Conservation (phyloP, 2,797 vertebrate species). For the Morus bassanus region DNA sequence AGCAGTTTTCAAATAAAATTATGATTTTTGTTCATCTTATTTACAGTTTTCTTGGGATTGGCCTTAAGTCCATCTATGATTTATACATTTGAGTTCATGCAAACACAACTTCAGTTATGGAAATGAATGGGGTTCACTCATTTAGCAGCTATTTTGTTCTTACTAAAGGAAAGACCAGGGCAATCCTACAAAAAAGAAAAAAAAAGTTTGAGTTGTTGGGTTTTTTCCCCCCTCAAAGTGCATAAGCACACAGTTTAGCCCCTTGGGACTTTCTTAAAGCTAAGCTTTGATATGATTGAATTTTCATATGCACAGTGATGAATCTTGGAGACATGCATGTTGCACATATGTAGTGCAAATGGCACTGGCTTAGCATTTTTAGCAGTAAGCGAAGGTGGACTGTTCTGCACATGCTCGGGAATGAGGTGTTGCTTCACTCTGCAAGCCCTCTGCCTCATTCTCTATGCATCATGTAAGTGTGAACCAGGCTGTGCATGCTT, state of each 20-base stretch:
- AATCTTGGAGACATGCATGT: constrained; percentile 42
- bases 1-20: not conserved
- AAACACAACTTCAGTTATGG: not conserved
- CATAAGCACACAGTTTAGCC: not conserved
- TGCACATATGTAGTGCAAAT: constrained; percentile 50
- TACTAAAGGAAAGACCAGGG: not conserved
- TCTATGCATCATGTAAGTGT: constrained; percentile 58
- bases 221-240: not conserved
- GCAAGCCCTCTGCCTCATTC: constrained; percentile 44
- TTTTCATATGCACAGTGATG: constrained; percentile 47
- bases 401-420: constrained; percentile 46
- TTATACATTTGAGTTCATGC: not conserved
- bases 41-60: not conserved
- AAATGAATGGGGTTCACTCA: not conserved
- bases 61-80: not conserved
- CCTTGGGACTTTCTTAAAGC: constrained; percentile 25
- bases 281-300: constrained; percentile 55
- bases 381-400: constrained; percentile 25
- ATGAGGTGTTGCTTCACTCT: constrained; percentile 55
- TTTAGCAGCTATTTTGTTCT: not conserved
- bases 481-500: constrained; percentile 50
- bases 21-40: not conserved
- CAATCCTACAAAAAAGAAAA: not conserved
- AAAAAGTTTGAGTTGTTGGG: not conserved
- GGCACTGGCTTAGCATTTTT: not conserved